Base-by-base conservation (phyloP, 2,113 vertebrate species). In the Hippocampus abdominalis region DNA sequence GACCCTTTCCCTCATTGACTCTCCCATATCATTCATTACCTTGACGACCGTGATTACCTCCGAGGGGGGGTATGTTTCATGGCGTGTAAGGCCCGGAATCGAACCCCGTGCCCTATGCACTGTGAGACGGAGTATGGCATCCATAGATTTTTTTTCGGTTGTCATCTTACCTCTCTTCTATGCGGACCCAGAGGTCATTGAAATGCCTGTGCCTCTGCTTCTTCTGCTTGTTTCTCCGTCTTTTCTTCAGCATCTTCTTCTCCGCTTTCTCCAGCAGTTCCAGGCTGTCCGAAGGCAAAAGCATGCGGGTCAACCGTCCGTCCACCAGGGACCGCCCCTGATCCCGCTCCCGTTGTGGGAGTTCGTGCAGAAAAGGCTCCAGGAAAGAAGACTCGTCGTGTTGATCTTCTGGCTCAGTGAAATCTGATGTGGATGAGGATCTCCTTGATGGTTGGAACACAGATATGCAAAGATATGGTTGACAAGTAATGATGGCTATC, bases 151-250 rank as follows among this genome's bases (percentile, higher is more conserved):
- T 44, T 42, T 10, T 44, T 44, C 12, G 42, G 42, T 44, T 44
- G 42, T 3, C 13, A 2, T 61, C 85, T 82, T 83, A 94, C 93
- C 94, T 95, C 75, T 94, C 92, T 77, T 94, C 92, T 46, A 96
- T 89, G 66, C 90, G 87, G 75, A 96, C 91, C 94, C 94, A 95
- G 54, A 95, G 93, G 77, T 95, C 91, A 0, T 92, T 95, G 70
- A 97, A 95, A 78, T 95, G 93, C 1, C 91, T 71, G 53, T 93
- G 87, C 3, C 87, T 74, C 76, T 91, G 91, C 48, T 92, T 94
- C 83, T 91, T 90, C 71, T 91, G 90, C 56, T 91, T 92, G 74
- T 89, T 76, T 66, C 89, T 89, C 74, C 77, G 79, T 75, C 91
- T 94, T 76, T 94, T 95, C 84, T 93, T 92, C 68, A 94, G 84